Conservation (phyloP, 2,888 invertebrate genomes). For the Drosophila anomelani region DNA sequence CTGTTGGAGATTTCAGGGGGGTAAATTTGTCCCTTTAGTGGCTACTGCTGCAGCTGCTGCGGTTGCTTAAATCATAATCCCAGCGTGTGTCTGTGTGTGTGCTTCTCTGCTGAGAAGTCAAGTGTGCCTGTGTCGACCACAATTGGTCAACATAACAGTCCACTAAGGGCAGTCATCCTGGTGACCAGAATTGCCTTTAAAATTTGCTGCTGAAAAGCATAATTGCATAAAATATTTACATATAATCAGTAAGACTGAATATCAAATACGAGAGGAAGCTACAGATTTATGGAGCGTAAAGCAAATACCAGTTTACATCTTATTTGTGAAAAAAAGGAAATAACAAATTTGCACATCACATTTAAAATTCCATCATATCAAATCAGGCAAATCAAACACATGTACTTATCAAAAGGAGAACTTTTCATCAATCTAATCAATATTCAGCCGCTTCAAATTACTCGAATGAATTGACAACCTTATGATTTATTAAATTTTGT, state of each 20-base stretch:
- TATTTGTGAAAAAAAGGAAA: background rate
- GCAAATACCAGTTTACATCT: background rate
- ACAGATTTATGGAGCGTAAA: background rate
- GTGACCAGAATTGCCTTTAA: background rate
- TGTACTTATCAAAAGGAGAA: constrained; percentile 4
- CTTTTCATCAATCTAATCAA: constrained; percentile 26
- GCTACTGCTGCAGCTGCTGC: constrained; percentile 10
- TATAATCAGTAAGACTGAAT: constrained; percentile 10
- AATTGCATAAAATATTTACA: constrained; percentile 9
- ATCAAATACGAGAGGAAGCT: background rate
- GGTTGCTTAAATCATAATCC: constrained; percentile 41
- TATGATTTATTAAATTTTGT: constrained; percentile 66
- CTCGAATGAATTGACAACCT: constrained; percentile 55
- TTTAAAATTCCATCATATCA: constrained; percentile 3
- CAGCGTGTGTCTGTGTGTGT: background rate
- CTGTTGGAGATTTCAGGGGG: constrained; percentile 4
- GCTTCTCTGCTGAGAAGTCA: constrained; percentile 23
- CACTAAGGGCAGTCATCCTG: background rate
- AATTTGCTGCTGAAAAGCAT: background rate
- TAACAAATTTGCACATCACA: background rate
- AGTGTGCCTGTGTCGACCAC: constrained; percentile 23
- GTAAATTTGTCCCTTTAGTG: constrained; percentile 5
- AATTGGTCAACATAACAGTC: constrained; percentile 8
- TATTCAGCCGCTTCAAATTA: constrained; percentile 17
- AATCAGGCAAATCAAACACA: constrained; percentile 22